These are phyloP conservation scores for Ridgeia piscesae DNA, from an alignment of 1,140 invertebrate genomes.

Conservation along the genomic window DNA sequence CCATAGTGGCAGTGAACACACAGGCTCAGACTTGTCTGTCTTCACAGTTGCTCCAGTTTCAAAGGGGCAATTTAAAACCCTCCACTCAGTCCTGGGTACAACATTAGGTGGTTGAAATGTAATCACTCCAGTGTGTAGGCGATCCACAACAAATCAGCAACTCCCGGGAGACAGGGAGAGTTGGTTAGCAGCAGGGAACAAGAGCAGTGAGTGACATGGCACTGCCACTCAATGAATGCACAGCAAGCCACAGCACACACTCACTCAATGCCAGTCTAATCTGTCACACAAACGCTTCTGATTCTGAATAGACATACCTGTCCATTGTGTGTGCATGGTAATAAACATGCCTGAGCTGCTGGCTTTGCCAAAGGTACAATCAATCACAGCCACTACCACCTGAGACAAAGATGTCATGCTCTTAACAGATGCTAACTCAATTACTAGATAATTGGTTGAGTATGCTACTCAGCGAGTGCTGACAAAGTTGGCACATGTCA, in stretches of 20 bases:
- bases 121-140: neutral
- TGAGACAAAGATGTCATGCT: neutral
- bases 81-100: neutral
- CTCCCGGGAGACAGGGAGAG: neutral
- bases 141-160: neutral
- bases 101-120: neutral
- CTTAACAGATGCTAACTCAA: neutral
- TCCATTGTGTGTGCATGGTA: neutral
- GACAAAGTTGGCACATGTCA: neutral
- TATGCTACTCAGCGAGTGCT: neutral
- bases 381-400: neutral
- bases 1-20: neutral
- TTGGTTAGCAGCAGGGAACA: neutral
- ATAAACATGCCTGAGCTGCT: neutral
- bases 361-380: neutral
- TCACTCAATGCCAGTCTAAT: neutral
- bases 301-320: constrained; percentile 1
- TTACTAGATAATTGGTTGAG: neutral
- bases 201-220: neutral
- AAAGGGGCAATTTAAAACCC: neutral
- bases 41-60: neutral
- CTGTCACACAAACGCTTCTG: neutral
- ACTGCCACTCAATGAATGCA: neutral
- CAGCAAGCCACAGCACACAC: neutral
- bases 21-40: neutral